Evolutionary conservation across 2,888 invertebrate genomes (phyloP), one percentile per base, ranked within the genome.

Genomic region (Ophioninae sp.): DNA sequence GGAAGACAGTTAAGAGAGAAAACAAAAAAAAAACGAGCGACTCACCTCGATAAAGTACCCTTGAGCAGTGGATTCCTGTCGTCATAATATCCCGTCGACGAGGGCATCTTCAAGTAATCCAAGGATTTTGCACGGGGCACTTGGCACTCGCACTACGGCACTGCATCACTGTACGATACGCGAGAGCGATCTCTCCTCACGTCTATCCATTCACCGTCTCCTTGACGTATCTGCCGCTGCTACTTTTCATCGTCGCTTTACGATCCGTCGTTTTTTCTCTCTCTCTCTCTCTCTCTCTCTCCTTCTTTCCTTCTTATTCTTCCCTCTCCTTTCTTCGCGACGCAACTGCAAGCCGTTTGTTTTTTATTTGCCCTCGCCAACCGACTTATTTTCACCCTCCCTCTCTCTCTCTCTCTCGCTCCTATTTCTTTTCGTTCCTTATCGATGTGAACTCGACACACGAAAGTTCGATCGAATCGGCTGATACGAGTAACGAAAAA

Each of bases 31-130:
- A 30, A 30, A 30, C 3, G 30, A 30, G 30, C 30, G 30, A 77
- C 92, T 92, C 90, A 94, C 95, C 94, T 94, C 89, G 94, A 94
- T 89, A 94, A 92, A 85, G 94, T 94, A 91, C 94, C 94, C 93
- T 95, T 95, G 90, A 95, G 93, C 88, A 95, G 92, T 88, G 94
- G 94, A 93, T 94, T 95, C 88, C 94, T 93, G 88, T 94, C 94
- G 90, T 93, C 93, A 92, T 94, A 94, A 91, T 94, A 94, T 89
- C 94, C 94, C 86, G 94, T 94, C 91, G 91, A 90, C 87, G 91
- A 91, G 87, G 91, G 87, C 92, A 92, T 91, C 90, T 91, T 92
- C 91, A 91, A 90, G 92, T 92, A 92, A 92, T 92, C 92, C 92
- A 91, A 91, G 86, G 87, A 88, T 88, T 89, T 85, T 89, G 91